These are phyloP conservation scores for Heliconius hewitsoni DNA, from an alignment of 1,140 invertebrate genomes.

Conservation along the genomic window DNA sequence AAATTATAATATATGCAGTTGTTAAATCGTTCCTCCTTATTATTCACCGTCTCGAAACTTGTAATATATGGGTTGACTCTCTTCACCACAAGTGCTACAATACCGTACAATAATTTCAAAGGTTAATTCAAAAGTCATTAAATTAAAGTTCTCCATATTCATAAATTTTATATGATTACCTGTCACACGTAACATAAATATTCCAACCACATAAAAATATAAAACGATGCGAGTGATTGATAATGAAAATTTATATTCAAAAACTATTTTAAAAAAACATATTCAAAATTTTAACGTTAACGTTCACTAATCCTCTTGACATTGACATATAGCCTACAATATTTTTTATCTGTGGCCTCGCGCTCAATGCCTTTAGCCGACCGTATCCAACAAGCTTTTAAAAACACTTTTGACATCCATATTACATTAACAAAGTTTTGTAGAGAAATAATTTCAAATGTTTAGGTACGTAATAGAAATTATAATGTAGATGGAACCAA, in stretches of 20 bases:
- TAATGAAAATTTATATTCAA: conserved; percentile 17
- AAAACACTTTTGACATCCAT: conserved; percentile 31
- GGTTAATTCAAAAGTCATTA: background rate
- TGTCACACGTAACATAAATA: background rate
- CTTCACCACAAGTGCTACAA: too few species aligned
- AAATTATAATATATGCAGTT: too few species aligned
- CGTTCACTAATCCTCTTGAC: conserved; percentile 43
- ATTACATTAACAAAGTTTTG: conserved; percentile 27
- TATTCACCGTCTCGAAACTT: too few species aligned
- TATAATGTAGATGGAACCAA: background rate
- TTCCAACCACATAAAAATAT: background rate
- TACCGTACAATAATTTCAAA: background rate
- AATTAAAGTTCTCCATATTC: background rate
- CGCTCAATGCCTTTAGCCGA: conserved; percentile 46
- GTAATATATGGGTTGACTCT: too few species aligned
- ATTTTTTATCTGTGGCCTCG: conserved; percentile 52
- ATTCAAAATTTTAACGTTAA: conserved; percentile 20
- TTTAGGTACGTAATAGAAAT: background rate
- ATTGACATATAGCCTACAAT: conserved; percentile 49
- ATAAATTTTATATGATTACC: background rate
- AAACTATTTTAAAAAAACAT: conserved; percentile 18
- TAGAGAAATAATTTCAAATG: background rate
- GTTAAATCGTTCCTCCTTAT: too few species aligned
- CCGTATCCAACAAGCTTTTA: conserved; percentile 38
- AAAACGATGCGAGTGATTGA: conserved; percentile 15